Evolutionary conservation across 1,140 invertebrate species (phyloP), one percentile per base, ranked within the genome.

Genomic region (Diprion similis): DNA sequence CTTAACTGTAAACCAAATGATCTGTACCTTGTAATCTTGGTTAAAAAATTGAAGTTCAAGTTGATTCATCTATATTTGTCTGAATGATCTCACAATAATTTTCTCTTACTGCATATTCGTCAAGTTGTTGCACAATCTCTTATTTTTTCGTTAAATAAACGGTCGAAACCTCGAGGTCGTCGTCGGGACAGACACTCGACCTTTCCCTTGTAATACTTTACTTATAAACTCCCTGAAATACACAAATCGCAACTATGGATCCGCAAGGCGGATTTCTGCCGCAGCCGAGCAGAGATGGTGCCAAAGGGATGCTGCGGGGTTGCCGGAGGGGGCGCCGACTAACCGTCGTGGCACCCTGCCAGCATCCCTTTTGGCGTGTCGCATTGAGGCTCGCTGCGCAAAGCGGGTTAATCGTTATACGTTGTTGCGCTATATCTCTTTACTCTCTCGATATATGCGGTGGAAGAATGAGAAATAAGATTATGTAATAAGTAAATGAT

Each of bases 221-320:
- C 15, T 59, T 59, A 8, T 59, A 59, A 59, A 59, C 51, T 59
- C 51, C 6, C 11, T 17, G 6, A 59, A 15, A 15, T 59, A 15
- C 51, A 59, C 51, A 59, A 59, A 59, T 59, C 51, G 51, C 51
- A 17, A 59, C 51, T 59, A 59, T 59, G 51, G 51, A 59, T 59
- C 51, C 51, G 11, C 51, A 3, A 6, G 3, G 51, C 51, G 51
- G 51, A 59, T 10, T 17, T 13, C 11, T 17, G 51, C 11, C 51
- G 51, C 51, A 59, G 51, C 51, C 11, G 51, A 10, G 51, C 11
- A 8, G 51, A 13, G 51, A 37, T 4, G 51, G 51, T 59, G 51
- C 51, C 51, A 59, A 59, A 17, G 51, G 51, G 51, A 13, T 59
- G 51, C 51, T 59, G 51, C 51, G 51, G 51, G 51, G 51, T 59